These are phyloP conservation scores for Clytia hemisphaerica DNA, from an alignment of 30 jellyfish, hydroid and myxozoan species.

Conservation along the genomic window DNA sequence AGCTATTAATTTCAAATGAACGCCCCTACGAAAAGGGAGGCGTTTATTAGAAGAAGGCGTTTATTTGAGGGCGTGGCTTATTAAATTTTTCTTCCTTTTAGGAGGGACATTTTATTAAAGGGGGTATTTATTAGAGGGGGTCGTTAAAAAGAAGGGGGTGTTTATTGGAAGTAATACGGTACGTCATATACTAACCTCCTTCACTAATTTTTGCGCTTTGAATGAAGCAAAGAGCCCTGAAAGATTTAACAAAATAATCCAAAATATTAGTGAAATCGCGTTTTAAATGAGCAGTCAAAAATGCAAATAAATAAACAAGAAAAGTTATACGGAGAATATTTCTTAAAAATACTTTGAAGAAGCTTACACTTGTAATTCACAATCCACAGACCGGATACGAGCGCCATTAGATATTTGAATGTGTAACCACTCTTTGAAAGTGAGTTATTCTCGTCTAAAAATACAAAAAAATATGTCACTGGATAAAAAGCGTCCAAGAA, in stretches of 20 bases:
- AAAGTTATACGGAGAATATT: neutral
- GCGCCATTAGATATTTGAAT: slow-evolving; percentile 67
- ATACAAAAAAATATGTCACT: too few species aligned
- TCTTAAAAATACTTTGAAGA: neutral
- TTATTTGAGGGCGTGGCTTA: too few species aligned
- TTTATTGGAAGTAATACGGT: neutral
- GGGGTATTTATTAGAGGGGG: neutral
- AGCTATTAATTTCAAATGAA: neutral
- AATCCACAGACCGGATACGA: slow-evolving; percentile 83
- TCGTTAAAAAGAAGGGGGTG: neutral
- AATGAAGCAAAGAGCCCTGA: slow-evolving; percentile 31
- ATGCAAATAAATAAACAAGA: neutral
- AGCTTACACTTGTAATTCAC: slow-evolving; percentile 74
- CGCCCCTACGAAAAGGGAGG: neutral
- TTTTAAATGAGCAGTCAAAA: neutral
- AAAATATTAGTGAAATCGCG: neutral
- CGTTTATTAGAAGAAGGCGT: neutral
- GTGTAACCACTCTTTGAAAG: slow-evolving; percentile 63
- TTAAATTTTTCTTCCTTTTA: too few species aligned
- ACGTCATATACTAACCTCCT: slow-evolving; percentile 11
- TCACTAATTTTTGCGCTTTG: slow-evolving; percentile 21
- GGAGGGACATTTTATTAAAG: too few species aligned
- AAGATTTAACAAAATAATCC: neutral
- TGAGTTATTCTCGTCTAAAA: slow-evolving; percentile 19
- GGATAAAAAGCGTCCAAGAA: too few species aligned